A percentile compares a stretch with the other conserved stretches of the same genome.
phyloP scores from a whole-genome alignment of 2,797 vertebrate species.

The Urosaurus nigricauda region DNA sequence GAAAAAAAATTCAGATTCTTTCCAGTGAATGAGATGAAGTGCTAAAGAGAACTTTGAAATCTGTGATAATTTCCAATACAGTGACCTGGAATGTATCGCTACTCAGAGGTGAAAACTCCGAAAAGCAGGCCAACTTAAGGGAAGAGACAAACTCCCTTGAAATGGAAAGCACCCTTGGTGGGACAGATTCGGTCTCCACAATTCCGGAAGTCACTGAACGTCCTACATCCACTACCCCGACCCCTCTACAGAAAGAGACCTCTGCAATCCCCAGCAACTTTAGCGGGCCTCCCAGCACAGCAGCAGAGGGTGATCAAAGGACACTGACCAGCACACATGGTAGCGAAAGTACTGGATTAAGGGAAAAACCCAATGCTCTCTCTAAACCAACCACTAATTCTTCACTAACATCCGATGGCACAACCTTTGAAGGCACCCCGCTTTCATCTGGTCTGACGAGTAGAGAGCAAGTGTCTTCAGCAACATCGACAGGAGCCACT shows the following conservation, averaged over 20 bases:
- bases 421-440: too few relatives aligned
- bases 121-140: too few relatives aligned
- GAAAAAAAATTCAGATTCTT: too few relatives aligned
- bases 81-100: too few relatives aligned
- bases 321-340: not conserved
- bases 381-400: not conserved
- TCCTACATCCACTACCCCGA: too few relatives aligned
- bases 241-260: rapidly evolving
- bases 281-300: not conserved
- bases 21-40: too few relatives aligned
- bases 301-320: not conserved
- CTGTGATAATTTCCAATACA: too few relatives aligned
- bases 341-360: not conserved
- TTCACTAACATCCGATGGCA: rapidly evolving
- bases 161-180: rapidly evolving
- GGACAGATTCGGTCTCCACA: too few relatives aligned
- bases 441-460: not conserved
- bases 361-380: rapidly evolving
- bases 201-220: too few relatives aligned
- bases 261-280: not conserved
- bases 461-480: not conserved
- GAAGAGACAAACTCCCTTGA: not conserved
- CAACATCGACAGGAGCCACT: too few relatives aligned
- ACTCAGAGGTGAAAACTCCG: too few relatives aligned
- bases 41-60: too few relatives aligned